Conservation (phyloP, 2,797 vertebrate genomes). For the Toxotes lorentzi region DNA sequence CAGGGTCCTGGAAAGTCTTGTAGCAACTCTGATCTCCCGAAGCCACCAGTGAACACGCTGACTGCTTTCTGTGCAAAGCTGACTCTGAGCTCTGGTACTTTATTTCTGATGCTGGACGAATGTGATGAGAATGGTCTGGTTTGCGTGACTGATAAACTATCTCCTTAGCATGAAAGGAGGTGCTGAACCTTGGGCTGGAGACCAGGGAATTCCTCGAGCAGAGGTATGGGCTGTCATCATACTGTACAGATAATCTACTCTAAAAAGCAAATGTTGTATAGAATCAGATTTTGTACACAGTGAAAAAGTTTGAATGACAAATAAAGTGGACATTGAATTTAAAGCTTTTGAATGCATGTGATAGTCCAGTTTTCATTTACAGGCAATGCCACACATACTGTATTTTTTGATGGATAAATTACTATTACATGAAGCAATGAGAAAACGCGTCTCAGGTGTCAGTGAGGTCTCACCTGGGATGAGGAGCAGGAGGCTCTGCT, state of each 20-base stretch:
- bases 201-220: conserved; percentile 68
- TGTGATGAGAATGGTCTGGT: conserved; percentile 33
- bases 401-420: not conserved
- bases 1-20: conserved; percentile 81
- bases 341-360: not conserved
- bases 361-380: not conserved
- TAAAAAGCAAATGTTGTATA: conserved; percentile 50
- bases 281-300: conserved; percentile 13
- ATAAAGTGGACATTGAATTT: not conserved
- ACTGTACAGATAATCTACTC: conserved; percentile 76
- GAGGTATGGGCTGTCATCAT: conserved; percentile 70
- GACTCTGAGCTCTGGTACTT: conserved; percentile 51
- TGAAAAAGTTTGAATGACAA: not conserved
- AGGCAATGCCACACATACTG: not conserved
- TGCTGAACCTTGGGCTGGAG: conserved; percentile 78
- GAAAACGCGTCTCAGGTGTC: not conserved
- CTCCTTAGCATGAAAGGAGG: conserved; percentile 82
- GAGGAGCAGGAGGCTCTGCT: conserved; percentile 79
- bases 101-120: conserved; percentile 61
- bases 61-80: conserved; percentile 59
- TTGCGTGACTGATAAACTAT: conserved; percentile 75
- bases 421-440: not conserved
- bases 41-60: conserved; percentile 38
- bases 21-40: conserved; percentile 66
- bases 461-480: conserved; percentile 83